Percentiles rank a stretch among this genome's conserved stretches.
Evolutionary conservation across 2,888 invertebrate species (phyloP).

Genomic region (Chironomus tentans): DNA sequence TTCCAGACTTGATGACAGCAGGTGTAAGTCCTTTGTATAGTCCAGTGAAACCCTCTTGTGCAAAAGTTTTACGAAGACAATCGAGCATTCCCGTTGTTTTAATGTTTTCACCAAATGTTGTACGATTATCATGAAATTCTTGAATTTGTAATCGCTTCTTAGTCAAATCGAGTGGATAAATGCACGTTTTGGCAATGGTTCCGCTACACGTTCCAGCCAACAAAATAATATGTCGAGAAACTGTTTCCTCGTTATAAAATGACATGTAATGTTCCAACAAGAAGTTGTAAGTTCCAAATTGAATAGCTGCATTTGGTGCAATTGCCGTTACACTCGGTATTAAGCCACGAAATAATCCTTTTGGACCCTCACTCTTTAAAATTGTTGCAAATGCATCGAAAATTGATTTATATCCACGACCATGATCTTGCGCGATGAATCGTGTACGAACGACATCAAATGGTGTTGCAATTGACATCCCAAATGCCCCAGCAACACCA

Average conservation of each 20-base stretch:
- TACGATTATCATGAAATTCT: slow-evolving; percentile 56
- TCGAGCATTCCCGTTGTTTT: slow-evolving; percentile 58
- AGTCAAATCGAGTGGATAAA: slow-evolving; percentile 85
- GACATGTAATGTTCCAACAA: not conserved
- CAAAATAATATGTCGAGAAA: slow-evolving; percentile 1
- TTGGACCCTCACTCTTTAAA: slow-evolving; percentile 54
- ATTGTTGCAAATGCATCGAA: slow-evolving; percentile 47
- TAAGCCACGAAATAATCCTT: slow-evolving; percentile 73
- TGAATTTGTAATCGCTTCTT: slow-evolving; percentile 86
- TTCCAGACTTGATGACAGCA: slow-evolving; percentile 77
- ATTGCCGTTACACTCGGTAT: slow-evolving; percentile 75
- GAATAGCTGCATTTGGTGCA: slow-evolving; percentile 67
- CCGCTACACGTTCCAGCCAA: slow-evolving; percentile 61
- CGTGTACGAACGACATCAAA: slow-evolving; percentile 90
- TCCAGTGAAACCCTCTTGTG: slow-evolving; percentile 59
- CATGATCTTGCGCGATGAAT: slow-evolving; percentile 70
- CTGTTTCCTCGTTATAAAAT: not conserved
- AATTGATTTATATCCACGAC: slow-evolving; percentile 40
- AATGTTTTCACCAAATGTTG: slow-evolving; percentile 39
- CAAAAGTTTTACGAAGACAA: slow-evolving; percentile 56
- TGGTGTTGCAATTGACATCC: slow-evolving; percentile 77
- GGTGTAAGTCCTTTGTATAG: slow-evolving; percentile 80
- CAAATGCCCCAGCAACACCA: slow-evolving; percentile 66
- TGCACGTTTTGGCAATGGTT: slow-evolving; percentile 63
- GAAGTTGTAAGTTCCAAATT: slow-evolving; percentile 21